Base-by-base conservation (phyloP, 1,140 invertebrate species). In the Sarcophaga peregrina region DNA sequence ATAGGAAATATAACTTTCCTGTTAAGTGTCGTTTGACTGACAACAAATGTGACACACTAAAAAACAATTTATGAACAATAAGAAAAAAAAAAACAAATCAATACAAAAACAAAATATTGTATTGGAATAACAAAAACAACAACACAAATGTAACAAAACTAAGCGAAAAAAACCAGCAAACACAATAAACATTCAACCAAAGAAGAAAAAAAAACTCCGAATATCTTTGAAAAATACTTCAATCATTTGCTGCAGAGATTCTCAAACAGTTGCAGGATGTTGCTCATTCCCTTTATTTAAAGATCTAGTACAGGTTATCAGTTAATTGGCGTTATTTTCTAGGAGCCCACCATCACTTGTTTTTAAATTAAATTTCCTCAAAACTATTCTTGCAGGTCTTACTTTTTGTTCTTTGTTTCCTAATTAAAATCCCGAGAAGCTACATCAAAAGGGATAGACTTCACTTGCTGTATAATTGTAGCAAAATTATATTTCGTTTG, bases 1-100 rank as follows among this genome's bases (percentile, higher is more conserved):
- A 50, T 52, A 78, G 75, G 75, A 78, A 25, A 78, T 50, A 50
- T 78, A 52, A 78, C 75, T 78, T 78, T 78, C 47, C 75, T 78
- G 75, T 68, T 68, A 68, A 68, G 47, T 78, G 75, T 25, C 13
- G 75, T 50, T 47, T 76, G 45, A 76, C 74, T 47, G 74, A 47
- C 75, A 78, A 50, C n/a, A 78, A 78, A 76, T 47, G 74, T 48
- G 74, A 48, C 45, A 76, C 48, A 48, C 74, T 48, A 76, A 76
- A 68, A 78, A 50, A 52, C 47, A 52, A 78, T 78, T 78, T 68
- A 68, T 68, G 58, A 68, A 68, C 17, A 17, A 62, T 20, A 20
- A 68, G 7, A 9, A 68, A 68, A 68, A 9, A 9, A 68, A 68
- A n/a, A 25, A 68, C 15, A 8, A 25, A 17, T 8, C 17, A 68